A percentile compares a stretch with the other conserved stretches of the same genome.
Evolutionary conservation across 2,113 vertebrate genomes (phyloP).

Genomic region (Megaceryle maxima): DNA sequence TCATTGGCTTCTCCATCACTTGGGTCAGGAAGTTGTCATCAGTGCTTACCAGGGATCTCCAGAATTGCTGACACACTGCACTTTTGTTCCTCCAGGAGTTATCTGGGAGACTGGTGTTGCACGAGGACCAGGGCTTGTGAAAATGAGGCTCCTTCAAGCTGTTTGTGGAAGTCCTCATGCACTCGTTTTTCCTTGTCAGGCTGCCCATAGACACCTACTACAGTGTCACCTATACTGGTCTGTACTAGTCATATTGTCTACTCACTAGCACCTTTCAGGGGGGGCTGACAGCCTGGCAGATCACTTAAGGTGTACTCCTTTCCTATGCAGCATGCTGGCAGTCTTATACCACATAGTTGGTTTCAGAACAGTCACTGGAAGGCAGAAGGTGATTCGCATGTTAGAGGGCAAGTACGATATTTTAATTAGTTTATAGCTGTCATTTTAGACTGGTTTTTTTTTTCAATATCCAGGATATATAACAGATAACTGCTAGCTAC

Average conservation of each 20-base stretch:
- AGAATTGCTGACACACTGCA: neutral
- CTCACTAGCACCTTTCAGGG: neutral
- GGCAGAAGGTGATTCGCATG: neutral
- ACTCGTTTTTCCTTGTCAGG: neutral
- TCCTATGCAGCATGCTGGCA: neutral
- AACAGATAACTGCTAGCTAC: neutral
- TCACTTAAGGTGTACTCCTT: neutral
- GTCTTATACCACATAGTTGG: neutral
- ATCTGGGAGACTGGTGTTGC: neutral
- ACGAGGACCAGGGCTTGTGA: neutral
- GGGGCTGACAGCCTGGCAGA: neutral
- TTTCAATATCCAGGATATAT: neutral
- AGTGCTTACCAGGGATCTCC: neutral
- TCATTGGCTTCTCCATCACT: neutral
- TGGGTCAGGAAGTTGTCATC: neutral
- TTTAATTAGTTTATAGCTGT: conserved; percentile 20
- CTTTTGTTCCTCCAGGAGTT: neutral
- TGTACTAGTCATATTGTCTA: neutral
- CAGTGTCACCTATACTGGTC: neutral
- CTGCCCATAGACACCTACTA: neutral
- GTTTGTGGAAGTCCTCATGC: neutral
- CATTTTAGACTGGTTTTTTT: neutral
- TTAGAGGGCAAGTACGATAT: neutral
- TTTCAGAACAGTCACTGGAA: neutral
- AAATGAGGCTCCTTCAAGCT: neutral